Percentiles rank a stretch among this genome's conserved stretches.
Conservation (phyloP, 1,140 invertebrate species). For the honey bee (Apis mellifera) region Amel_HAv3.1 CM009937.2:12751001-12751500, state of each 20-base stretch:
- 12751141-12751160: background rate
- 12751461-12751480: background rate
- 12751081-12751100: constrained; percentile 21
- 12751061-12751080: constrained; percentile 22
- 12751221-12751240: background rate
- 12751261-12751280: too few species aligned
- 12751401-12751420: constrained; percentile 23
- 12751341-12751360: constrained; percentile 9
- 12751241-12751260: background rate
- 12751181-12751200: background rate
- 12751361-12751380: background rate
- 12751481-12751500: constrained; percentile 1
- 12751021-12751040: constrained; percentile 22
- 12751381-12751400: background rate
- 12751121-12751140: constrained; percentile 2
- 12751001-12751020: constrained; percentile 2
- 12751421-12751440: constrained; percentile 37
- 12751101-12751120: constrained; percentile 17
- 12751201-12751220: background rate
- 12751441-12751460: constrained; percentile 4
- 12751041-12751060: constrained; percentile 1
- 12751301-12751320: background rate
- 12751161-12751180: background rate
- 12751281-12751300: background rate
- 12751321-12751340: background rate